These are phyloP conservation scores for Platycnemis pennipes DNA, from an alignment of 2,888 invertebrate genomes.

Conservation along the genomic window DNA sequence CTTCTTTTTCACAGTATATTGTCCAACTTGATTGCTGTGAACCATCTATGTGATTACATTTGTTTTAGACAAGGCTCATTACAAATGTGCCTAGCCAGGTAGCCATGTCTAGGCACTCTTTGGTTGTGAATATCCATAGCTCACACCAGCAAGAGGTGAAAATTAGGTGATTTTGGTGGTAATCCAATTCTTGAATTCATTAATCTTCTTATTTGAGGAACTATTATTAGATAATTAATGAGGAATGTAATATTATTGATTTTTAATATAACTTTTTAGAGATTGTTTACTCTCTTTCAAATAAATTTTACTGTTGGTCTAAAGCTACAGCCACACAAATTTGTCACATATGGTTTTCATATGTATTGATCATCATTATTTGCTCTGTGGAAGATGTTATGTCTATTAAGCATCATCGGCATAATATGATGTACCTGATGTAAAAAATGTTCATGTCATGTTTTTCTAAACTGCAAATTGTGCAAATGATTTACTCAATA, in stretches of 20 bases:
- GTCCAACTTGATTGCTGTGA: not conserved
- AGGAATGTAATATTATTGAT: not conserved
- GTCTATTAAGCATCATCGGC: not conserved
- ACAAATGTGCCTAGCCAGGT: conserved; percentile 24
- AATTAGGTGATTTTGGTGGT: not conserved
- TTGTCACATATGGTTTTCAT: not conserved
- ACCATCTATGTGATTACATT: not conserved
- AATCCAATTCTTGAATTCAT: not conserved
- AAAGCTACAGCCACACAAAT: not conserved
- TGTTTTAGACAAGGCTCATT: not conserved
- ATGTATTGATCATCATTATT: not conserved
- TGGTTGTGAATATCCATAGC: conserved; percentile 4
- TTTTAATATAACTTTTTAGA: not conserved
- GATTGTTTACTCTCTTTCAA: not conserved
- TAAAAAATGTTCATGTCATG: conserved; percentile 23
- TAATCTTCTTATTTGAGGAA: not conserved
- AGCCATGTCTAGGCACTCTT: not conserved
- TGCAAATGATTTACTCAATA: conserved; percentile 27
- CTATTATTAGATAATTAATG: not conserved
- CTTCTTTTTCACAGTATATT: not conserved
- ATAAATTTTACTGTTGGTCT: not conserved
- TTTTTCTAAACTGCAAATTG: conserved; percentile 19
- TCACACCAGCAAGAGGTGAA: conserved; percentile 20
- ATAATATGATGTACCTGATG: conserved; percentile 32
- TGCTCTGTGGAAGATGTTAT: not conserved